Evolutionary conservation across 2,797 vertebrate species (phyloP).

Genomic region (Cossypha polioptera): DNA sequence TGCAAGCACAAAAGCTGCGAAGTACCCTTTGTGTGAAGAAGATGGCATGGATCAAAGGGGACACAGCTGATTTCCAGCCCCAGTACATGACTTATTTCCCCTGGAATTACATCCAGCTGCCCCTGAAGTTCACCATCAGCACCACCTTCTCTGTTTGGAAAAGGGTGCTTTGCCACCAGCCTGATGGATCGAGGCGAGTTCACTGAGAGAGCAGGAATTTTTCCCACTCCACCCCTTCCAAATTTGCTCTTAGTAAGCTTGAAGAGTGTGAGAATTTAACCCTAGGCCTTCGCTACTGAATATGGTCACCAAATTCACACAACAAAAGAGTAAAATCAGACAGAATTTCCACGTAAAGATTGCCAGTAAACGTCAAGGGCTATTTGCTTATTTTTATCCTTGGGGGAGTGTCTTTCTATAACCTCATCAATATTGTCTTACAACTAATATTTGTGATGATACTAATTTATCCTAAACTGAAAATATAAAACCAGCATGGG

Average conservation of each 20-base stretch:
- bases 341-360: background rate
- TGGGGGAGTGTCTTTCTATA: background rate
- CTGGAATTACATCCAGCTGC: background rate
- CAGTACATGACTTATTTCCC: rapidly evolving
- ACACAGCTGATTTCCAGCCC: background rate
- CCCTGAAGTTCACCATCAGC: background rate
- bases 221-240: background rate
- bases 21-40: background rate
- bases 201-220: background rate
- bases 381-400: background rate
- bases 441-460: rapidly evolving
- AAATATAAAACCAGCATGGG: background rate
- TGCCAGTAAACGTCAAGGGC: background rate
- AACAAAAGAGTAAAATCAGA: background rate
- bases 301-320: background rate
- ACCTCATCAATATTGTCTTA: background rate
- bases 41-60: background rate
- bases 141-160: background rate
- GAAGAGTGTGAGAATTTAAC: background rate
- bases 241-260: background rate
- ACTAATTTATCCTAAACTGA: background rate
- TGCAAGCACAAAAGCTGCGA: background rate
- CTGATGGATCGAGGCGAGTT: rapidly evolving
- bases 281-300: background rate
- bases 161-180: background rate